Conservation (phyloP, 2,113 vertebrate species). For the Neolamprologus modestus region DNA sequence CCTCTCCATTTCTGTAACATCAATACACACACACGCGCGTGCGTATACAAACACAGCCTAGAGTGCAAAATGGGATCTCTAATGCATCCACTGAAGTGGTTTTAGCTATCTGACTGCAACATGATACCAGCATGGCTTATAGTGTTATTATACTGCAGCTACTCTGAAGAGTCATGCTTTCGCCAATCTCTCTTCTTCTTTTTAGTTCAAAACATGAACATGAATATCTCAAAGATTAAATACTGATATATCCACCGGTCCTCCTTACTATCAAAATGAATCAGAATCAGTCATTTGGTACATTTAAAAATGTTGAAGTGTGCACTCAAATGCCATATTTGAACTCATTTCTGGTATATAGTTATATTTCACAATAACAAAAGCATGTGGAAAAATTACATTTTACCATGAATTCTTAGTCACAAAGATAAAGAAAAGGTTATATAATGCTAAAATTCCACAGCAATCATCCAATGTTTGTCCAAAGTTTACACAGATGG, state of each 20-base stretch:
- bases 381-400: neutral
- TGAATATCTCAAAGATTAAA: neutral
- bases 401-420: neutral
- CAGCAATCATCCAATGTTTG: neutral
- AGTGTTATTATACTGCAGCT: constrained; percentile 12
- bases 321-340: neutral
- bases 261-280: neutral
- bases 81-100: constrained; percentile 39
- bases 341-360: neutral
- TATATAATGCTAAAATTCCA: neutral
- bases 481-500: neutral
- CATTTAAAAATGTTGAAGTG: neutral
- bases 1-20: neutral
- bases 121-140: neutral
- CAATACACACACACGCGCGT: neutral
- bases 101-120: constrained; percentile 33
- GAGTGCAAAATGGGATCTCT: constrained; percentile 42
- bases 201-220: neutral
- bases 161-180: neutral
- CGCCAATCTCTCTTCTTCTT: neutral
- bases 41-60: neutral
- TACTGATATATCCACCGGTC: neutral
- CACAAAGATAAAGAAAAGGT: neutral
- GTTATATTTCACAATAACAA: neutral
- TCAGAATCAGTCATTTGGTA: neutral